Evolutionary conservation across 2,797 vertebrate genomes (phyloP).

Genomic region (Aldrovandia affinis): DNA sequence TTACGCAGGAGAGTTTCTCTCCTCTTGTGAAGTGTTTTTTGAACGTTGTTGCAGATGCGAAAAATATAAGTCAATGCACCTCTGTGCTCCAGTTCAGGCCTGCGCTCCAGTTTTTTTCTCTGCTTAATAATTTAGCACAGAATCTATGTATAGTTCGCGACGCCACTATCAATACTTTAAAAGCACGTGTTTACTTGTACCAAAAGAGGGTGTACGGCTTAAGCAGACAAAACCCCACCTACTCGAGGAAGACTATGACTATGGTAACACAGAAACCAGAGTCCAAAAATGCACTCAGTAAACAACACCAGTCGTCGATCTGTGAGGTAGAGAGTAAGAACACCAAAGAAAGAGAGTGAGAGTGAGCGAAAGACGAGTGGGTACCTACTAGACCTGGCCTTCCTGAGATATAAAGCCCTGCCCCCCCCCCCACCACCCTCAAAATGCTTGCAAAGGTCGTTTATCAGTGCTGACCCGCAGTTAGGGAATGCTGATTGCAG

Average conservation of each 20-base stretch:
- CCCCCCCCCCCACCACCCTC: slow-evolving; percentile 15
- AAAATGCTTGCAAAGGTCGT: neutral
- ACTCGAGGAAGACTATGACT: neutral
- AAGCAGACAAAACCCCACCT: slow-evolving; percentile 8
- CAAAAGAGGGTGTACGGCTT: slow-evolving; percentile 43
- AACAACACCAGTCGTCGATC: slow-evolving; percentile 41
- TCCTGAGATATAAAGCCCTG: slow-evolving; percentile 3
- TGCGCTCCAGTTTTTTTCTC: slow-evolving; percentile 55
- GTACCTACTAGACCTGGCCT: neutral
- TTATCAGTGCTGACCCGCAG: slow-evolving; percentile 6
- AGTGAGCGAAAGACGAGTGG: neutral
- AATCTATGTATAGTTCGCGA: slow-evolving; percentile 60
- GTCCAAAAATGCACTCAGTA: slow-evolving; percentile 23
- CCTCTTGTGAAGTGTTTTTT: neutral
- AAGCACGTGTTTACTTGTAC: slow-evolving; percentile 45
- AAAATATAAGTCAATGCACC: slow-evolving; percentile 33
- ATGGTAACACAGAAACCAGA: neutral
- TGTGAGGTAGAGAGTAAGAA: slow-evolving; percentile 3
- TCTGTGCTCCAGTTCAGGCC: slow-evolving; percentile 33
- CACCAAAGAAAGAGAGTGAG: neutral
- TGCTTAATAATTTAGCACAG: slow-evolving; percentile 70
- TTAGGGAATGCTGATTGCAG: slow-evolving; percentile 18
- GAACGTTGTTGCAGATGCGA: neutral
- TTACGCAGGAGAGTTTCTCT: neutral
- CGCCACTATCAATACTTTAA: slow-evolving; percentile 67